Evolutionary conservation across 2,797 vertebrate species (phyloP).

Genomic region (Emydoidea blandingii): DNA sequence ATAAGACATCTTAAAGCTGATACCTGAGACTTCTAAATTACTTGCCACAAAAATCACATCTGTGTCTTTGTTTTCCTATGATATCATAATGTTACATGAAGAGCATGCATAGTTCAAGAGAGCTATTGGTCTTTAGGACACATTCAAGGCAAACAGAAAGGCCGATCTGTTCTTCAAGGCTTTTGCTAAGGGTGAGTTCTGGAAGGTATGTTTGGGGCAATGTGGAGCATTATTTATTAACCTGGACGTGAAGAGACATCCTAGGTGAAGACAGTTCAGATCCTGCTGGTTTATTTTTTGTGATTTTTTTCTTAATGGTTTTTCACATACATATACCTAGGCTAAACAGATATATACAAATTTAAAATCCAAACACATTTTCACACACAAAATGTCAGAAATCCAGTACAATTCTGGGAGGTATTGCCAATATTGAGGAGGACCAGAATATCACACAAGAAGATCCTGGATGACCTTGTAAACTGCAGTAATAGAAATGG

Average conservation of each 20-base stretch:
- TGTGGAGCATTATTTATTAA: neutral
- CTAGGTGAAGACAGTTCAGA: rapidly evolving
- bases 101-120: neutral
- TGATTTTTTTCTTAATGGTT: neutral
- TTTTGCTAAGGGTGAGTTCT: neutral
- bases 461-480: no score
- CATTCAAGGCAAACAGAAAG: neutral
- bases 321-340: neutral
- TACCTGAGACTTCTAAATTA: neutral
- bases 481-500: no score
- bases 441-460: no score
- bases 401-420: neutral
- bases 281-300: neutral
- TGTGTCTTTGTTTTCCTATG: rapidly evolving
- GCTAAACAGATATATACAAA: neutral
- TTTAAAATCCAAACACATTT: neutral
- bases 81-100: neutral
- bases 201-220: neutral
- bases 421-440: no score
- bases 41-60: rapidly evolving
- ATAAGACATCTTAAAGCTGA: neutral
- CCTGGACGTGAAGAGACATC: rapidly evolving
- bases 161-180: rapidly evolving
- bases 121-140: neutral
- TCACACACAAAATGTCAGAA: neutral